Conservation (phyloP, 2,113 vertebrate species). For the Hirundichthys speculiger region DNA sequence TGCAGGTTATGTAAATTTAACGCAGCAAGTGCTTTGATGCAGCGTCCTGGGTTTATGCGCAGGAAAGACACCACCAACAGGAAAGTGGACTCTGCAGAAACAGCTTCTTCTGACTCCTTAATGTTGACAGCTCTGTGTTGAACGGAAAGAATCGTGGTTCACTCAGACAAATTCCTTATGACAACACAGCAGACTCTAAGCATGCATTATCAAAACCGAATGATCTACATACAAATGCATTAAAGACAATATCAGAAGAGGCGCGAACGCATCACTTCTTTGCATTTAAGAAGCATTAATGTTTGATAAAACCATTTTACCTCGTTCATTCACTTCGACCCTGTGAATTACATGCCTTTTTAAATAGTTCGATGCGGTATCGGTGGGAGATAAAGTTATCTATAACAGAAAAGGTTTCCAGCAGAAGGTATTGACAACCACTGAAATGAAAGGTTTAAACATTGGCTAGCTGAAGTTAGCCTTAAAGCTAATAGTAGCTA, state of each 20-base stretch:
- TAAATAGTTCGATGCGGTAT: accelerated
- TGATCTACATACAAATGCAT: too few relatives aligned
- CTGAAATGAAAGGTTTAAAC: conserved; percentile 9
- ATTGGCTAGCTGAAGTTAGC: conserved; percentile 40
- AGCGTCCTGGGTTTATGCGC: not conserved
- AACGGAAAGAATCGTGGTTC: too few relatives aligned
- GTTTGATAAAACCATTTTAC: not conserved
- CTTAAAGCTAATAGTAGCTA: conserved; percentile 48
- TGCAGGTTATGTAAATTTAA: not conserved
- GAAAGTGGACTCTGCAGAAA: not conserved
- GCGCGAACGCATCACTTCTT: too few relatives aligned
- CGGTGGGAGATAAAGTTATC: not conserved
- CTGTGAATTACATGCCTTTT: accelerated
- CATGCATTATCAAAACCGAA: too few relatives aligned
- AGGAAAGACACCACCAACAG: not conserved
- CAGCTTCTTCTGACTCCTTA: not conserved
- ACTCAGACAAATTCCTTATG: too few relatives aligned
- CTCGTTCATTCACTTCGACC: not conserved
- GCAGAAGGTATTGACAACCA: not conserved
- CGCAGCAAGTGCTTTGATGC: conserved; percentile 6
- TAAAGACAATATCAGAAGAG: too few relatives aligned
- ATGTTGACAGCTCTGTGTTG: too few relatives aligned
- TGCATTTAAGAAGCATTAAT: not conserved
- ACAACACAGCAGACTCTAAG: too few relatives aligned
- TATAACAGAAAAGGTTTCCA: accelerated